Base-by-base conservation (phyloP, 1,140 invertebrate genomes). In the Drosophila auraria region DNA sequence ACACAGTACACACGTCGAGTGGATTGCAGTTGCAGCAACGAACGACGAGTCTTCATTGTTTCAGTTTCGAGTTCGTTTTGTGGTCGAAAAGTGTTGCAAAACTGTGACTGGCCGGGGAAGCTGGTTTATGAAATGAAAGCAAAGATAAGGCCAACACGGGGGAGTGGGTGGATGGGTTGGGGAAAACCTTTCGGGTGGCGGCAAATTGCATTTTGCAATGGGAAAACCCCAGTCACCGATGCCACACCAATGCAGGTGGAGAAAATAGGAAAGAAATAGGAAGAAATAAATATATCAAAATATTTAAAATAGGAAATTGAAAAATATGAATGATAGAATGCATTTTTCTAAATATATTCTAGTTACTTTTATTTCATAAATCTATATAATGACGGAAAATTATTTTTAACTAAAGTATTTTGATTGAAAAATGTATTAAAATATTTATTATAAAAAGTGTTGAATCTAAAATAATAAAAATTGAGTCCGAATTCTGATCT, bases 51-150 rank as follows among this genome's bases (percentile, higher is more conserved):
- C 71, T 82, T 82, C 82, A 86, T 84, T 90, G 86, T 84, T 89
- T 78, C 86, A 79, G 84, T 63, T 80, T 73, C 61, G 70, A 79
- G 73, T 78, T 89, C 58, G 68, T 73, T 68, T 79, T 82, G 81
- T 80, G 79, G 83, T 69, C 66, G 69, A 71, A 80, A 89, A 90
- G 82, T 80, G 78, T 79, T 84, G 69, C 86, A 89, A 57, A 89
- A 90, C 82, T 89, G 84, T 89, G 83, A 90, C 84, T 80, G 83
- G 54, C 54, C 17, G 68, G 56, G 75, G 66, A 51, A 74, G 66
- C 66, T 75, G 86, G 84, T 89, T 89, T 89, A 89, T 89, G 86
- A 84, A 89, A 89, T 84, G 86, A 87, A 89, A 84, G 86, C 84
- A 89, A 89, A 89, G 84, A 90, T 90, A 89, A 90, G 86, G 75